Conservation (phyloP, 1,140 invertebrate species). For the silkworm (Bombyx mori) region ASM3026992v2 NC_085121.1:9599001-9599500, state of each 20-base stretch:
- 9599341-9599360: too few relatives aligned
- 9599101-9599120: conserved; percentile 63
- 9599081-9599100: conserved; percentile 68
- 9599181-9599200: conserved; percentile 1
- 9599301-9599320: conserved; percentile 36
- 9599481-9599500: too few relatives aligned
- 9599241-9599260: conserved; percentile 21
- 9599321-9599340: conserved; percentile 2
- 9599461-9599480: too few relatives aligned
- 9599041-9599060: background rate
- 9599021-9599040: background rate
- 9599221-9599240: background rate
- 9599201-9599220: too few relatives aligned
- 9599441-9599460: too few relatives aligned
- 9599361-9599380: too few relatives aligned
- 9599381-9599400: too few relatives aligned
- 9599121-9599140: conserved; percentile 24
- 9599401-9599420: too few relatives aligned
- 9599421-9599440: too few relatives aligned
- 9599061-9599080: conserved; percentile 13
- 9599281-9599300: conserved; percentile 27
- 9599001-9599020: too few relatives aligned
- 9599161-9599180: conserved; percentile 18
- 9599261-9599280: conserved; percentile 31
- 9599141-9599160: conserved; percentile 31